These are phyloP conservation scores for Lasiommata megera DNA, from an alignment of 2,888 invertebrate genomes.

Conservation along the genomic window DNA sequence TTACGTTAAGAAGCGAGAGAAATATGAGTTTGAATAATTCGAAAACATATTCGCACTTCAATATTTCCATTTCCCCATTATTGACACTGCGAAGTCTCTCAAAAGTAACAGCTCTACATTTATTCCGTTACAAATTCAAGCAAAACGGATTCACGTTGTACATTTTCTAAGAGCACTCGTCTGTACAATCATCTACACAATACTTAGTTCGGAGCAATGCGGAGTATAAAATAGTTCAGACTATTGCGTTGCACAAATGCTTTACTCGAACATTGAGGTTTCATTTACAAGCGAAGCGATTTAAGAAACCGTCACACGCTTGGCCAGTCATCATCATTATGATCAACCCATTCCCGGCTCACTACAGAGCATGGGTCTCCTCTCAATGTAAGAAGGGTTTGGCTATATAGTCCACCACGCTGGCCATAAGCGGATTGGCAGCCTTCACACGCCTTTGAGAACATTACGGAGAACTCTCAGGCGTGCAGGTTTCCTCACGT, in stretches of 20 bases:
- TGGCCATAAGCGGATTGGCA: too few species aligned
- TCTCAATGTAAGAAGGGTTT: too few species aligned
- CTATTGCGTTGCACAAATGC: conserved; percentile 17
- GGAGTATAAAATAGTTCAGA: conserved; percentile 24
- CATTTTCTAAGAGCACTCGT: conserved; percentile 20
- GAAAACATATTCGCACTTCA: not conserved
- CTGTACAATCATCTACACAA: conserved; percentile 27
- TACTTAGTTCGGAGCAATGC: conserved; percentile 25
- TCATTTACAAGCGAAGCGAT: not conserved
- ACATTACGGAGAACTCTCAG: too few species aligned
- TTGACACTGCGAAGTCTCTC: not conserved
- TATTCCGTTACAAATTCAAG: conserved; percentile 9
- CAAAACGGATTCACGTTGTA: conserved; percentile 15
- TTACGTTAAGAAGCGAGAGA: too few species aligned
- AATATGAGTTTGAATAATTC: not conserved
- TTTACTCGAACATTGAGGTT: conserved; percentile 4
- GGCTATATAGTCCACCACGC: too few species aligned
- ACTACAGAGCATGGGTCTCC: too few species aligned
- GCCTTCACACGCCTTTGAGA: too few species aligned
- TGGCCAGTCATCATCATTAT: too few species aligned
- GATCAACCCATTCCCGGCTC: too few species aligned
- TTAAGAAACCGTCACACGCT: not conserved
- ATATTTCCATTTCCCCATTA: not conserved
- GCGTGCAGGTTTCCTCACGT: too few species aligned
- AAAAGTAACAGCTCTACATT: not conserved